Conservation (phyloP, 2,113 vertebrate genomes). For the Phodopus roborovskii region DNA sequence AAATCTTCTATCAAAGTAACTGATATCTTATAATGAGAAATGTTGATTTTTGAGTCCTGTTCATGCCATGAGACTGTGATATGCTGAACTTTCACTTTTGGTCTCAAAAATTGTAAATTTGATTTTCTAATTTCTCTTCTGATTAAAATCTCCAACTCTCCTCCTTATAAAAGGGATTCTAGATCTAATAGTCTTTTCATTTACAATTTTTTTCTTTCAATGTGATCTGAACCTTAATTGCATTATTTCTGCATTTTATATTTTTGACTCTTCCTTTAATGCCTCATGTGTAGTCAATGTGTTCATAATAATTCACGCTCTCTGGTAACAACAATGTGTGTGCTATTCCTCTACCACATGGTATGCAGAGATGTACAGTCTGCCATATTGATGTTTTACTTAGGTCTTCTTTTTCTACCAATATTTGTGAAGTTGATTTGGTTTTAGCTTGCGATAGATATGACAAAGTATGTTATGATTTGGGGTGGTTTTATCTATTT, state of each 20-base stretch:
- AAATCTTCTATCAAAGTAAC: background rate
- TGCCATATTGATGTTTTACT: background rate
- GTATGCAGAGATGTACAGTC: background rate
- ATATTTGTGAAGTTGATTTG: background rate
- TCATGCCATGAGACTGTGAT: background rate
- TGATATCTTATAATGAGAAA: background rate
- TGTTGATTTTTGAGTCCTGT: background rate
- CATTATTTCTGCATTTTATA: background rate
- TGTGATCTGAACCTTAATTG: background rate
- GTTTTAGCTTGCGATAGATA: background rate
- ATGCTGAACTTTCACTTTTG: background rate
- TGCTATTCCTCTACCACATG: background rate
- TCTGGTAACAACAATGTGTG: background rate
- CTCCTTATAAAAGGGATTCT: background rate
- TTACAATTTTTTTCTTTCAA: background rate
- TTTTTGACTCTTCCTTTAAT: background rate
- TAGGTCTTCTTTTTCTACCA: background rate
- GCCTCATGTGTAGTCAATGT: background rate
- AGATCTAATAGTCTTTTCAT: background rate
- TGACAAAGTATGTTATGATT: background rate
- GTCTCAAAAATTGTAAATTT: background rate
- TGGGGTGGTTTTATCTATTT: background rate
- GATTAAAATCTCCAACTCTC: background rate
- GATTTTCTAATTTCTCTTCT: background rate
- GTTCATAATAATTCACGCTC: background rate